Evolutionary conservation across 2,113 vertebrate species (phyloP), one percentile per base, ranked within the genome.

Genomic region (Myiopsitta monachus): DNA sequence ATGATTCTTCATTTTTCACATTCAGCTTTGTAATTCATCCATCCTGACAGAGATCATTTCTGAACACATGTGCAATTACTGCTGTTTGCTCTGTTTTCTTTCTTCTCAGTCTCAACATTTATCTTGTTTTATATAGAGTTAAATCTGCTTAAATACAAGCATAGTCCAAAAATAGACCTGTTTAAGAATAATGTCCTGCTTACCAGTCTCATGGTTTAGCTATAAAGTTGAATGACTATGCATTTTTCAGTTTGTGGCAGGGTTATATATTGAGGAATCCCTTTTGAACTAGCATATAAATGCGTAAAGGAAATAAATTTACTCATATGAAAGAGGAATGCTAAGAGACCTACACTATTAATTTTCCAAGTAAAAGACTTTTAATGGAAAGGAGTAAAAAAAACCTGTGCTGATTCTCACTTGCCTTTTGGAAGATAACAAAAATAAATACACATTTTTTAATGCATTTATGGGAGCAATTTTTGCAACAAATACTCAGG

Each of bases 161-260:
- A 41, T 54, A 72, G 39, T 61, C 70, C 28, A 52, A 92, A 88
- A 85, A 85, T 41, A 92, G 46, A 39, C n/a, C 27, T 78, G 63
- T 79, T 78, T 69, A 85, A 90, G 47, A 88, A 87, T 85, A 75
- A 85, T 87, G 94, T 94, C 33, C 55, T 92, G 63, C 28, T 74
- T 79, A 47, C 10, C 38, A 62, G 17, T 74, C 39, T 93, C 79
- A 75, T n/a, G 61, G 51, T 66, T 96, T 90, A 80, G 59, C 84
- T 87, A 51, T 95, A 36, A 94, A 96, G 31, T 49, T 94, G 84
- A 92, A 94, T 92, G 73, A 92, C 61, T 94, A 4, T 63, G n/a
- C 63, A 86, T 93, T 80, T 54, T 75, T 68, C 28, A 55, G 28
- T 84, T 92, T 82, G 24, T 91, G 38, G 75, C 84, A 92, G 66